Evolutionary conservation across 2,888 invertebrate genomes (phyloP), one percentile per base, ranked within the genome.

Genomic region (Agrochola circellaris): DNA sequence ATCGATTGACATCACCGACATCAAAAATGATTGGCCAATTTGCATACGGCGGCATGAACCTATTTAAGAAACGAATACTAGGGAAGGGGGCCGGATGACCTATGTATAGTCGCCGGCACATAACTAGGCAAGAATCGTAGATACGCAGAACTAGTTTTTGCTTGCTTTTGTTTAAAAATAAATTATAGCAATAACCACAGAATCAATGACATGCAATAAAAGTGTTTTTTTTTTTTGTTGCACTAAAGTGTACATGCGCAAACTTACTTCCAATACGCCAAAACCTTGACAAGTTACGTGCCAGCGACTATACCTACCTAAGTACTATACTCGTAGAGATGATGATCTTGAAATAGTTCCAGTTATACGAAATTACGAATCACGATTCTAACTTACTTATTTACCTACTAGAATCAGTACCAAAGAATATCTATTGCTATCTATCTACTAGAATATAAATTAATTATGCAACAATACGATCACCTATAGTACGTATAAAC

Each of bases 11-110:
- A 81, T 79, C 86, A 54, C 73, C 64, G 68, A 82, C 71, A 86
- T 80, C 70, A 75, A 75, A 72, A 76, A 82, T 75, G 77, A 82
- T 82, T 82, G 84, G 69, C 75, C 77, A 87, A 81, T 80, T 73
- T 84, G 34, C 71, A 80, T 80, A 66, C 56, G 56, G 30, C 1
- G 58, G 38, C 60, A 69, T 77, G 26, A 62, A 83, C 60, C 54
- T 58, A 62, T 77, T 72, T 77, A 82, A 85, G 73, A 81, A 75
- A 54, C 48, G 8, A 42, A 8, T 34, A 45, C 45, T 48, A 20
- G 3, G 15, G 17, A n/a, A 15, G 23, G 26, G 20, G 30, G n/a
- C 9, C 15, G 6, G 58, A 34, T 1, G 30, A 62, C 9, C 8
- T 23, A 15, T 13, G 0, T 62, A 45, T 45, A 45, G 45, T 45